Conservation (phyloP, 1,140 invertebrate genomes). For the Drosophila subobscura region DNA sequence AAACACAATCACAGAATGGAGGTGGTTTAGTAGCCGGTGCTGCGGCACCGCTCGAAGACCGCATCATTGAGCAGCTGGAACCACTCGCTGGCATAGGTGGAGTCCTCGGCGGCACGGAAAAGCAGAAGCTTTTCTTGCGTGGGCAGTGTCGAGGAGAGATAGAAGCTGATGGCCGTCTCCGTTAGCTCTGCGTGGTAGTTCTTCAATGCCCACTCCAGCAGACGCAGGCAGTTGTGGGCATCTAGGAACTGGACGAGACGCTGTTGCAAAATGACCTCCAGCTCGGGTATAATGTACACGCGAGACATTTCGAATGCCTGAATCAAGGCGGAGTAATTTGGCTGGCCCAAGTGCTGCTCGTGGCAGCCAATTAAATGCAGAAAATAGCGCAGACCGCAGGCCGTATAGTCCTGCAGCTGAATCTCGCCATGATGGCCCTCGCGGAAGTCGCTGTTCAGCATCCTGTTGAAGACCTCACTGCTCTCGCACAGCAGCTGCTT, state of each 20-base stretch:
- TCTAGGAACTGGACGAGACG: conserved; percentile 68
- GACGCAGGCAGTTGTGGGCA: conserved; percentile 61
- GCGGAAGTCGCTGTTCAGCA: conserved; percentile 79
- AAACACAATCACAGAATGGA: conserved; percentile 43
- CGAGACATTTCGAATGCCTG: conserved; percentile 81
- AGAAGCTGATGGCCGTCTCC: conserved; percentile 77
- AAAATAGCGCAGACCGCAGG: conserved; percentile 72
- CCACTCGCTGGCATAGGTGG: conserved; percentile 75
- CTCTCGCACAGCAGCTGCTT: conserved; percentile 74
- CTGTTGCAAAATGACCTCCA: conserved; percentile 68
- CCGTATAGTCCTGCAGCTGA: conserved; percentile 67
- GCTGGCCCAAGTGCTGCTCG: conserved; percentile 42
- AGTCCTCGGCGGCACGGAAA: conserved; percentile 76
- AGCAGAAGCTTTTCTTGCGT: conserved; percentile 64
- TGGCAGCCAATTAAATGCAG: conserved; percentile 71
- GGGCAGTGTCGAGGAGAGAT: conserved; percentile 66
- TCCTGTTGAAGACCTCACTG: conserved; percentile 82
- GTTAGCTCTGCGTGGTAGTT: conserved; percentile 80
- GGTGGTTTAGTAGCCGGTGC: conserved; percentile 63
- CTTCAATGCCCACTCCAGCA: conserved; percentile 79
- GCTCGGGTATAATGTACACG: conserved; percentile 76
- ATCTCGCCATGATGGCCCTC: conserved; percentile 79
- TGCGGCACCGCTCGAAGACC: conserved; percentile 72
- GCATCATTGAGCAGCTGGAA: conserved; percentile 80
- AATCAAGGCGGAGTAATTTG: conserved; percentile 68